Base-by-base conservation (phyloP, 2,797 vertebrate genomes). In the Phalanger gymnotis region DNA sequence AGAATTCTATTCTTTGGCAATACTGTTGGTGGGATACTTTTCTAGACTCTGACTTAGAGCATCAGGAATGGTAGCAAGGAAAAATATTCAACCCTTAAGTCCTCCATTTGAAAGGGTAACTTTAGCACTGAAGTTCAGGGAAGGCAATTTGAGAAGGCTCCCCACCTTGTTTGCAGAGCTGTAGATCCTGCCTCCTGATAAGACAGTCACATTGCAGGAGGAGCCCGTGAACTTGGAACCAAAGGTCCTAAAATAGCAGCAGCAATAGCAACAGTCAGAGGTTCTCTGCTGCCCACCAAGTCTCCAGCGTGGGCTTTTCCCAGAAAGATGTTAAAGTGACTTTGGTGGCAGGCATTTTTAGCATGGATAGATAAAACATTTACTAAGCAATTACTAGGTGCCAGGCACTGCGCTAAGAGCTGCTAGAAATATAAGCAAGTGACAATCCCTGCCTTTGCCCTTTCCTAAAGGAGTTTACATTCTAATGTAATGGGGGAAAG, bases 21-120 rank as follows among this genome's bases (percentile, higher is more conserved):
- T 92, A 96, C 2, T 61, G 53, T 25, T 89, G 58, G 0, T 3
- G 89, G 53, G 56, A 94, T 95, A 97, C 96, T 94, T 96, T 96
- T 97, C 92, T 73, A 95, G 54, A 61, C 57, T 28, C 52, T 92
- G 66, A 51, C 93, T 97, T 97, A 94, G 94, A 92, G 90, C 54
- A 92, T 96, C 54, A 94, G 91, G 61, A 95, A 81, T 73, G 14
- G n/a, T n/a, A 92, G 51, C 6, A 93, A 93, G 28, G 52, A 96
- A 58, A 90, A 90, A 52, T 51, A 57, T 47, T 19, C 22, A 73
- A 31, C 10, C 31, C 52, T 57, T 94, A 56, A 87, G 87, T 94
- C 90, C 53, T 97, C 92, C 12, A 94, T 94, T 73, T 61, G 57
- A 97, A 90, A 22, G 51, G 56, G 2, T 91, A 52, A 94, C 93